phyloP scores from a whole-genome alignment of 1,140 invertebrate genomes.

The Sitophilus oryzae region DNA sequence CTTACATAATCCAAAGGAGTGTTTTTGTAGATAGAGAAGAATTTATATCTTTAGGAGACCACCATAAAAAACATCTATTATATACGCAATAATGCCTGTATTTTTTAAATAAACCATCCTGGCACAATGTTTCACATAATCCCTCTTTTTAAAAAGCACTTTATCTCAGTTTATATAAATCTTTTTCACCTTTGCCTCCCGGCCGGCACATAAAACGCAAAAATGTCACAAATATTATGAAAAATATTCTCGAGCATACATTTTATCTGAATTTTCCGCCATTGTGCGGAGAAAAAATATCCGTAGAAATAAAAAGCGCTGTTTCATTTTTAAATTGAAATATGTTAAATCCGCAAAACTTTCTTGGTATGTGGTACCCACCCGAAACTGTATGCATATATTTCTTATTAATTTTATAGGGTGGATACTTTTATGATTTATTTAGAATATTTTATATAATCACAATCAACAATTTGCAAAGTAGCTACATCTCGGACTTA shows the following conservation, averaged over 20 bases:
- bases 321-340: background rate
- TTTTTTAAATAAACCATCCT: background rate
- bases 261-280: slow-evolving; percentile 18
- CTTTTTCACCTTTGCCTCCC: slow-evolving; percentile 13
- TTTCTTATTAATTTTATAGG: too few relatives aligned
- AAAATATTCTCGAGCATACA: slow-evolving; percentile 17
- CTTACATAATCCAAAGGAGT: too few relatives aligned
- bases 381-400: background rate
- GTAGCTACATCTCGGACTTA: too few relatives aligned
- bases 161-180: slow-evolving; percentile 18
- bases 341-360: background rate
- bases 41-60: too few relatives aligned
- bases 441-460: too few relatives aligned
- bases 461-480: too few relatives aligned
- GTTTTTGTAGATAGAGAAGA: too few relatives aligned
- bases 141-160: slow-evolving; percentile 18
- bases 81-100: background rate
- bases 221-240: slow-evolving; percentile 20
- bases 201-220: slow-evolving; percentile 13
- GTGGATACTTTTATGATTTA: too few relatives aligned
- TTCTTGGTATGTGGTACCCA: background rate
- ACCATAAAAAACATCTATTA: background rate
- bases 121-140: slow-evolving; percentile 11
- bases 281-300: slow-evolving; percentile 13
- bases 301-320: background rate